Evolutionary conservation across 1,140 invertebrate genomes (phyloP), one percentile per base, ranked within the genome.

Genomic region (Eriocheir sinensis): DNA sequence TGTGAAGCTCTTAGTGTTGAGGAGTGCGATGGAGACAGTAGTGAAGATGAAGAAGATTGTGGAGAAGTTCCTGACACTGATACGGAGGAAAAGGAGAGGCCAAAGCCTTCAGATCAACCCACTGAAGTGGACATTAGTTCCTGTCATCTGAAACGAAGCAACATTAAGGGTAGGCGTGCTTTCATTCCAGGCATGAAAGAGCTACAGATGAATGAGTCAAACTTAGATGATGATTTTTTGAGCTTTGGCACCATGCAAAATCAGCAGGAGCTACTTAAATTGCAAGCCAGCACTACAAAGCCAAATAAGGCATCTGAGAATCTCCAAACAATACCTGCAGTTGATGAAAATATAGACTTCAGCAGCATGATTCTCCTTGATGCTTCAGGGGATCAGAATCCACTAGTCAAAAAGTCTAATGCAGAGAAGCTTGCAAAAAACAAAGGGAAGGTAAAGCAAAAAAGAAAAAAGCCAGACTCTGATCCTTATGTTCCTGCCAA

Each of bases 141-240:
- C 15, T 94, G 72, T 40, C 89, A 94, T 30, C 41, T 94, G 41
- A 94, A 91, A 32, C 89, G 94, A 91, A 34, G 27, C n/a, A n/a
- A n/a, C 40, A 4, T 72, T 44, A 91, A 91, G 32, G 44, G 41
- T 32, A 85, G 86, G 40, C 80, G 94, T 41, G 53, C 48, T 40
- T 94, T 94, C 12, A 79, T 92, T 91, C 94, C 94, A 72, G 44
- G 38, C 12, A 38, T 6, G 36, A 34, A 36, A 41, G 72, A 48
- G 53, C 9, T 72, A 30, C 6, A 86, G 48, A 91, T 41, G 6
- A 17, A n/a, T n/a, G 40, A 88, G n/a, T 38, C 17, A n/a, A 27
- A 9, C 3, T 88, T 41, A 21, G 44, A 30, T 30, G 21, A 38
- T 17, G 94, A 92, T 44, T 91, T 94, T 72, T 48, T 92, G 21